Evolutionary conservation across 2,888 invertebrate genomes (phyloP).

Genomic region (Gymnosoma rotundatum): DNA sequence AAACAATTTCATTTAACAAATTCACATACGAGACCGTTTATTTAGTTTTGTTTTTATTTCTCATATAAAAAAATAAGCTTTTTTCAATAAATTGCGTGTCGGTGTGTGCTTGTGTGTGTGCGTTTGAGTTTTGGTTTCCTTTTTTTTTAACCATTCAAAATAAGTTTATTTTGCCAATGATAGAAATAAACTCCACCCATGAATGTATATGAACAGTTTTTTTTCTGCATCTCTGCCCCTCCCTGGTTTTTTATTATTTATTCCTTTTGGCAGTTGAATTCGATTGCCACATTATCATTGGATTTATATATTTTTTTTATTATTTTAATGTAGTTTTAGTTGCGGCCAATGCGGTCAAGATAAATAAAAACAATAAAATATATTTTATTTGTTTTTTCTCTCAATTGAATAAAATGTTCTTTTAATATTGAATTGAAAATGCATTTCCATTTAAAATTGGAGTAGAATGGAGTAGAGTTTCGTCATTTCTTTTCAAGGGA

Average conservation of each 20-base stretch:
- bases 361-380: conserved; percentile 71
- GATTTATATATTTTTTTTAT: conserved; percentile 73
- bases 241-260: conserved; percentile 32
- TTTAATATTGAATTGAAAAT: conserved; percentile 74
- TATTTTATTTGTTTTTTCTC: conserved; percentile 79
- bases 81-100: conserved; percentile 20
- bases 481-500: background rate
- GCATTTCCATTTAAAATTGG: background rate
- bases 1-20: conserved; percentile 32
- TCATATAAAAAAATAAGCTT: conserved; percentile 20
- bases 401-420: conserved; percentile 79
- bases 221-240: background rate
- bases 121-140: conserved; percentile 19
- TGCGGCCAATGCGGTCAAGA: conserved; percentile 75
- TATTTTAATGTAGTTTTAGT: conserved; percentile 70
- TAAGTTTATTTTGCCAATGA: conserved; percentile 59
- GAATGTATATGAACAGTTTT: conserved; percentile 18
- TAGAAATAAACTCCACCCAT: conserved; percentile 66
- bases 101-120: background rate
- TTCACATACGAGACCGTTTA: conserved; percentile 62
- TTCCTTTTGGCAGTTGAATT: conserved; percentile 54
- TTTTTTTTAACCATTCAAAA: conserved; percentile 43
- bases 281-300: conserved; percentile 74
- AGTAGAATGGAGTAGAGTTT: background rate
- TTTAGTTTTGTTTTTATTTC: conserved; percentile 30